Base-by-base conservation (phyloP, 2,888 invertebrate species). In the Leptopterna dolabrata region DNA sequence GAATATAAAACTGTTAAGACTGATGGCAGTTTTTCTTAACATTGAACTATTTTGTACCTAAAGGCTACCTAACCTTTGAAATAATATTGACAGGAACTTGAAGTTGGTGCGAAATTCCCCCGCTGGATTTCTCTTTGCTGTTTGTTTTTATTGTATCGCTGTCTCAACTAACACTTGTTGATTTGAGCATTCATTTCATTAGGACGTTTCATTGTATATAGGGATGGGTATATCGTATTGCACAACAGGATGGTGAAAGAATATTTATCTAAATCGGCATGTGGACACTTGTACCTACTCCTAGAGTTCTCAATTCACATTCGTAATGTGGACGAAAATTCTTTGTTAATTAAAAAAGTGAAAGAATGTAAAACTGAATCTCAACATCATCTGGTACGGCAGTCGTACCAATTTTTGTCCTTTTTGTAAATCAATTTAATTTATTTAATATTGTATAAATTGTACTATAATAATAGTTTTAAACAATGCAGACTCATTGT, bases 401-500 rank as follows among this genome's bases (percentile, higher is more conserved):
- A 41, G 19, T 45, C 19, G 27, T 19, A 36, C 19, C 19, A 76
- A 76, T 19, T n/a, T n/a, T n/a, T 45, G 36, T 45, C 45, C 27
- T 45, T 13, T 27, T 78, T 45, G 78, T 78, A 45, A 78, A 78
- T 78, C 43, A 24, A 19, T 24, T 78, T 81, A 55, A 63, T 83
- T 83, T 63, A 63, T 83, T 70, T 30, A 30, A 14, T 36, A 36
- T 30, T 83, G 83, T 83, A 83, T 70, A 83, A 83, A 83, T 30
- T 83, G 83, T 83, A 83, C 63, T 14, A 83, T 83, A 83, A 83
- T 83, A 83, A 13, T 83, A 82, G 51, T 51, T 55, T 82, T 80
- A 43, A 76, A 7, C 16, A 76, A n/a, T 36, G n/a, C 41, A n/a
- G n/a, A 24, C 19, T 11, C 24, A 45, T 45, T 45, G n/a, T 45